Evolutionary conservation across 2,797 vertebrate species (phyloP), one percentile per base, ranked within the genome.

Genomic region (Spea hammondii): DNA sequence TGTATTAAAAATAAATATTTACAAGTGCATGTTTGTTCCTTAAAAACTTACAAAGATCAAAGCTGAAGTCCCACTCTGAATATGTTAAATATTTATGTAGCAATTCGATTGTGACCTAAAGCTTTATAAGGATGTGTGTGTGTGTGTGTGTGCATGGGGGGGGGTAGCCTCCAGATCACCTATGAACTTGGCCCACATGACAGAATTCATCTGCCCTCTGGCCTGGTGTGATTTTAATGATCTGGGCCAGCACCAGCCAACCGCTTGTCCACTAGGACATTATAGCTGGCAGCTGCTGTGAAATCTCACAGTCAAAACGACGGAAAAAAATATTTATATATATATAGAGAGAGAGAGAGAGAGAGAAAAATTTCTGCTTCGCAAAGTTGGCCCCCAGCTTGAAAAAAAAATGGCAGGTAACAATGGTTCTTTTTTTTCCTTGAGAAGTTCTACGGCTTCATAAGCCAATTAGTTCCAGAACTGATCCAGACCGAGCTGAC

Each of bases 41-140:
- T 10, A 65, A 53, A 64, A 65, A 70, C 76, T 72, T 71, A 14
- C 6, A 59, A n/a, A 17, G 32, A 7, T 50, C 69, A 55, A 32
- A 44, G 17, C 54, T 78, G 45, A 45, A 65, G 17, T 45, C 69
- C 13, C n/a, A 10, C 14, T 55, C 72, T 14, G 49, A 46, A 14
- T 47, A 5, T 8, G 47, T 45, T 49, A 44, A 78, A 66, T 72
- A 78, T 72, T 53, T 14, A 57, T 53, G 32, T 17, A 54, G 32
- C 62, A 47, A 17, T 32, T 51, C 17, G 17, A 51, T 49, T 65
- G 62, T 17, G 32, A 59, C 55, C 1, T 62, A 62, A 59, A 44
- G 5, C n/a, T 4, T 62, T 62, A 59, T 11, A 1, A 53, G 14
- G n/a, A 62, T 17, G 32, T 17, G 32, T 17, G n/a, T 17, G 32